Evolutionary conservation across 2,888 invertebrate species (phyloP).

Genomic region (Alcis repandata): DNA sequence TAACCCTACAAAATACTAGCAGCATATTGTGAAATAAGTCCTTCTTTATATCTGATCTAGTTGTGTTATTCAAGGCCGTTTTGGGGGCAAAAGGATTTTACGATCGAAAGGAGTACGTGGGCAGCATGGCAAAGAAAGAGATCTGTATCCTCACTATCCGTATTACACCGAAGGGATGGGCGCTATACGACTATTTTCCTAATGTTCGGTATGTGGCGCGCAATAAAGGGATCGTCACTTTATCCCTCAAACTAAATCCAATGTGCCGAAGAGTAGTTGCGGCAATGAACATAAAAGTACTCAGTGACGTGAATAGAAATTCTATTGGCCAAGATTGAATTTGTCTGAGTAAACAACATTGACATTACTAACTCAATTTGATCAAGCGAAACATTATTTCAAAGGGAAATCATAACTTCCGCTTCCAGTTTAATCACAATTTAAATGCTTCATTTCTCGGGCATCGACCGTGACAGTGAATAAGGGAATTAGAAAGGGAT

Average conservation of each 20-base stretch:
- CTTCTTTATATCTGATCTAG: slow-evolving; percentile 62
- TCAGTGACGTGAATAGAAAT: slow-evolving; percentile 25
- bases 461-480: slow-evolving; percentile 43
- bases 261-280: slow-evolving; percentile 29
- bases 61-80: slow-evolving; percentile 64
- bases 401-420: slow-evolving; percentile 42
- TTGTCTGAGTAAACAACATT: slow-evolving; percentile 33
- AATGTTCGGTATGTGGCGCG: slow-evolving; percentile 45
- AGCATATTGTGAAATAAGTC: slow-evolving; percentile 62
- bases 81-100: slow-evolving; percentile 65
- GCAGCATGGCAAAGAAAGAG: slow-evolving; percentile 58
- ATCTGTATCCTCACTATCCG: slow-evolving; percentile 58
- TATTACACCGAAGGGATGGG: slow-evolving; percentile 59
- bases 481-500: slow-evolving; percentile 43
- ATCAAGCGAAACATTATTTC: slow-evolving; percentile 44
- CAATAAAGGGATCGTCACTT: slow-evolving; percentile 44
- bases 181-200: slow-evolving; percentile 58
- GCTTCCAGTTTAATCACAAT: slow-evolving; percentile 41
- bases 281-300: slow-evolving; percentile 29
- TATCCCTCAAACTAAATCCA: slow-evolving; percentile 30
- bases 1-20: slow-evolving; percentile 53
- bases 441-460: slow-evolving; percentile 41
- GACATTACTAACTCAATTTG: slow-evolving; percentile 35
- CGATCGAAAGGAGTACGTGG: slow-evolving; percentile 63
- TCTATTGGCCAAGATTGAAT: slow-evolving; percentile 32